Conservation (phyloP, 2,797 vertebrate genomes). For the Anableps anableps region DNA sequence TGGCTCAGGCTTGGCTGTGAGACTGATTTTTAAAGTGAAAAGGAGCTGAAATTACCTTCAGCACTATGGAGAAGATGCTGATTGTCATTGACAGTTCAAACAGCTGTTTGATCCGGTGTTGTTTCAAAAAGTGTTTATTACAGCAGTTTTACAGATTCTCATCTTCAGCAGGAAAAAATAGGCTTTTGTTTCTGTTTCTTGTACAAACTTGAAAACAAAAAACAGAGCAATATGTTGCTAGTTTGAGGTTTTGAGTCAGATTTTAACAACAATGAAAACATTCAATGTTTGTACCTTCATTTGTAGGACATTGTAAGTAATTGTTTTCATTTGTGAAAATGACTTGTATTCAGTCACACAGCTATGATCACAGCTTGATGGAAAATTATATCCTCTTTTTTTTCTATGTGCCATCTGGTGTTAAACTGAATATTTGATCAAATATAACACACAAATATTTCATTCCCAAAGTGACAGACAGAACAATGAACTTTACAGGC, state of each 20-base stretch:
- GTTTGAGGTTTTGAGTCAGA: not conserved
- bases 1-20: not conserved
- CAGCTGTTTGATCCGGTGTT: constrained; percentile 1
- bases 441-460: constrained; percentile 6
- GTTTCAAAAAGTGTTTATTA: constrained; percentile 12
- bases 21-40: not conserved
- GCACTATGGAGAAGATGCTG: not conserved
- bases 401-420: constrained; percentile 4
- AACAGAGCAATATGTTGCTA: not conserved
- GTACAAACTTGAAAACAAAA: not conserved
- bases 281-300: not conserved
- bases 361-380: constrained; percentile 22
- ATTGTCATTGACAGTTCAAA: constrained; percentile 7
- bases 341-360: not conserved
- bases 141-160: constrained; percentile 3
- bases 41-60: constrained; percentile 4
- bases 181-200: not conserved
- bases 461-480: constrained; percentile 2
- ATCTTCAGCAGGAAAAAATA: not conserved
- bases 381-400: constrained; percentile 21
- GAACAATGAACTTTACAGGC: constrained; percentile 14
- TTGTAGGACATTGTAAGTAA: not conserved
- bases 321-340: constrained; percentile 13
- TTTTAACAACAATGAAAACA: constrained; percentile 13
- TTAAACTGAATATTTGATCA: constrained; percentile 16